These are phyloP conservation scores for Hydrolagus affinis DNA, from an alignment of 2,113 vertebrate species.

Conservation along the genomic window DNA sequence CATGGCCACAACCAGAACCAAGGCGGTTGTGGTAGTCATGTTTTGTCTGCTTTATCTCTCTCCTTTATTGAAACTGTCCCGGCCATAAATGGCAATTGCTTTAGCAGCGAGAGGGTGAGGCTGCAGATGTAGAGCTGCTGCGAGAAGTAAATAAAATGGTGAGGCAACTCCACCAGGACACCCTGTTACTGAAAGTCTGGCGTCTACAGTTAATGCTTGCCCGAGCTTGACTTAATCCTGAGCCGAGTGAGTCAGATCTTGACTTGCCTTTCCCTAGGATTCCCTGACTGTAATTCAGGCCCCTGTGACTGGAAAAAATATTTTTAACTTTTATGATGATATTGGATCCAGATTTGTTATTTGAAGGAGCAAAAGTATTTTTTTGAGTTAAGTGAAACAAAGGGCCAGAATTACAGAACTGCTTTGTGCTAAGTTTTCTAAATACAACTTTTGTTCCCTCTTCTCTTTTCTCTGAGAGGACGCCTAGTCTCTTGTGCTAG, in stretches of 20 bases:
- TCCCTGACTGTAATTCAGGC: too few species aligned
- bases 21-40: not conserved
- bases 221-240: not conserved
- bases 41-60: not conserved
- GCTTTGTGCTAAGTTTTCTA: too few species aligned
- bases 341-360: too few species aligned
- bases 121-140: not conserved
- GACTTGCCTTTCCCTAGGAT: not conserved
- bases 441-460: too few species aligned
- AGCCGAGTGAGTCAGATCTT: not conserved
- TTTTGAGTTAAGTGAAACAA: too few species aligned
- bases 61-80: not conserved
- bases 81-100: not conserved
- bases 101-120: not conserved
- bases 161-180: not conserved
- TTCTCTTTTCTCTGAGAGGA: too few species aligned
- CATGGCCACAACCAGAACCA: not conserved
- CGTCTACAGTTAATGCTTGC: not conserved
- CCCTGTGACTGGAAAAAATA: too few species aligned
- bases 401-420: too few species aligned
- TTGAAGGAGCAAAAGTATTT: too few species aligned
- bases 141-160: not conserved
- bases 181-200: not conserved
- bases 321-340: too few species aligned
- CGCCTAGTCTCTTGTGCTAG: too few species aligned